Evolutionary conservation across 2,888 invertebrate genomes (phyloP), one percentile per base, ranked within the genome.

Genomic region (Agelastica alni): DNA sequence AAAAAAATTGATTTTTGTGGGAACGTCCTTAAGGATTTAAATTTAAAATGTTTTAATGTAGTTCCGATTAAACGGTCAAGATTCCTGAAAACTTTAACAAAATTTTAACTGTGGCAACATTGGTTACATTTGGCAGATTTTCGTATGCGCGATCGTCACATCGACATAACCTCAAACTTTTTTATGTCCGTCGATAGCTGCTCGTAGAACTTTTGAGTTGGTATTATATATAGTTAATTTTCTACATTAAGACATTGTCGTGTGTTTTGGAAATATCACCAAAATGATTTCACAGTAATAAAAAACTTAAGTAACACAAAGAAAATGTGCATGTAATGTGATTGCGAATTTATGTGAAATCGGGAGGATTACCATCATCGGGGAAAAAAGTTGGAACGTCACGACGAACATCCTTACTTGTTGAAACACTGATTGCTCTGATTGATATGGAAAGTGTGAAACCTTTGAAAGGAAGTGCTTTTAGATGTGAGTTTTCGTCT

Each of bases 401-500:
- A 55, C 49, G 31, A 31, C 44, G 42, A 48, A 49, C 39, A 13
- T 49, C 49, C 18, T 48, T 53, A 58, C 58, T 58, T 60, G 53
- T 58, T 58, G 56, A 56, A 53, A 43, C 48, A 45, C 47, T 37
- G 42, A 55, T 31, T 28, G 37, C 13, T 26, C 30, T 30, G 37
- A 36, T 51, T 42, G 46, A 52, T 48, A 58, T 60, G 58, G 61
- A 55, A 51, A 54, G 54, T 43, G 20, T 61, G 42, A 59, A 59
- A 47, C 61, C 62, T 20, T 41, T 61, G 13, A 45, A 58, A n/a
- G 63, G 61, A 44, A 61, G 49, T 56, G 51, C 60, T 41, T 60
- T 63, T 51, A 59, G 55, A 56, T 63, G 66, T 66, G 55, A 64
- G 66, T 66, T 53, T 26, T n/a, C n/a, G 26, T 26, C 9, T 26